phyloP scores from a whole-genome alignment of 2,888 invertebrate genomes.

The Cataglyphis altisquamis region DNA sequence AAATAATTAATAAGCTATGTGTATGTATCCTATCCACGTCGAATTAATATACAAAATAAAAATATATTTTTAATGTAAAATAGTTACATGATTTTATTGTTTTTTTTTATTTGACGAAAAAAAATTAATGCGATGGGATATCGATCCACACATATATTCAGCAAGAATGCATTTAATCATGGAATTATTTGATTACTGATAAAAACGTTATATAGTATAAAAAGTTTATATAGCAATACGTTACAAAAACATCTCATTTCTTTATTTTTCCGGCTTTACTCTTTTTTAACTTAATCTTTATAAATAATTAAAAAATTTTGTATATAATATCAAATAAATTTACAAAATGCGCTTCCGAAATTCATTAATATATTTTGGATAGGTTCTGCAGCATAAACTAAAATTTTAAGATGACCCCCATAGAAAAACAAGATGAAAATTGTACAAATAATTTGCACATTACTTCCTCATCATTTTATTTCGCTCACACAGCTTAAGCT shows the following conservation, averaged over 20 bases:
- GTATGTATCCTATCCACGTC: constrained; percentile 66
- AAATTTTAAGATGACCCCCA: too few relatives aligned
- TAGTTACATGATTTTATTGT: constrained; percentile 12
- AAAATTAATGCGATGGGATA: background rate
- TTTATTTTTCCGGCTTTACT: too few relatives aligned
- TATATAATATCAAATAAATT: too few relatives aligned
- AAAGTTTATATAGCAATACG: background rate
- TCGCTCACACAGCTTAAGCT: too few relatives aligned
- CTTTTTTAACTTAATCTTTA: too few relatives aligned
- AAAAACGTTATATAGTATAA: background rate
- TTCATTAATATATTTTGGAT: too few relatives aligned
- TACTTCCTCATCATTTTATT: too few relatives aligned
- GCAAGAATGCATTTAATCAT: background rate
- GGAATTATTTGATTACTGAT: background rate
- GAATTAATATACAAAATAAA: constrained; percentile 64
- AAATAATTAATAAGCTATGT: constrained; percentile 42
- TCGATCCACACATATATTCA: background rate
- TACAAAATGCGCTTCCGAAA: too few relatives aligned
- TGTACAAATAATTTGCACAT: too few relatives aligned
- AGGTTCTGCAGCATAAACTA: too few relatives aligned
- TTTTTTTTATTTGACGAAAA: background rate
- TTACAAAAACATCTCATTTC: background rate
- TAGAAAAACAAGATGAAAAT: too few relatives aligned
- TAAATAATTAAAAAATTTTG: too few relatives aligned
- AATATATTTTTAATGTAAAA: constrained; percentile 77